Evolutionary conservation across 2,797 vertebrate genomes (phyloP).

Genomic region (Choloepus didactylus): DNA sequence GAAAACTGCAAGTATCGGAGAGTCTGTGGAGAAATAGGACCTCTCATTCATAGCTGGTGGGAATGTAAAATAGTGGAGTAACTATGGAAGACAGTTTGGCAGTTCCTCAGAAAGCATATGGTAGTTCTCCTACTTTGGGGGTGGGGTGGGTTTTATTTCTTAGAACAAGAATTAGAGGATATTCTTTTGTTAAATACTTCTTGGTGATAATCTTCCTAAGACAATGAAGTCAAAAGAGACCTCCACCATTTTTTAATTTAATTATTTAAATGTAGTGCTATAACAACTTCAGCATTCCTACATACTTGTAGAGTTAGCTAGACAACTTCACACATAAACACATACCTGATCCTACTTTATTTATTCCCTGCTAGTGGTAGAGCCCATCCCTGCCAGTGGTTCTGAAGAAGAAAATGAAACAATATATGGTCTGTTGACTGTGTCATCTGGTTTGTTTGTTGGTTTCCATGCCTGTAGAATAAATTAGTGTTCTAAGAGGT

Average conservation of each 20-base stretch:
- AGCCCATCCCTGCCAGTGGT: background rate
- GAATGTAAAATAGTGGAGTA: no score
- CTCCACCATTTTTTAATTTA: background rate
- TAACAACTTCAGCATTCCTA: background rate
- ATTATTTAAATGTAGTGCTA: background rate
- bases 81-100: no score
- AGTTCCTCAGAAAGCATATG: no score
- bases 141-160: background rate
- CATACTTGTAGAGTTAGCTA: background rate
- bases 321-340: background rate
- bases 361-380: background rate
- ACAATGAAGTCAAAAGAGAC: background rate
- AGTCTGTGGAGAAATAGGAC: no score
- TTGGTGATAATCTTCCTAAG: background rate
- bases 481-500: background rate
- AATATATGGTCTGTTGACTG: background rate
- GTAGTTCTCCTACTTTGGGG: background rate
- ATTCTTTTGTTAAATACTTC: background rate
- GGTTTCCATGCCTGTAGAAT: background rate
- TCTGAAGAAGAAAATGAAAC: conserved; percentile 47
- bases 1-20: no score
- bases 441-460: background rate
- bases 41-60: no score
- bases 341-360: background rate
- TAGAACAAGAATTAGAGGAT: background rate